Conservation (phyloP, 1,140 invertebrate species). For the Aphelenchoides avenae region DNA sequence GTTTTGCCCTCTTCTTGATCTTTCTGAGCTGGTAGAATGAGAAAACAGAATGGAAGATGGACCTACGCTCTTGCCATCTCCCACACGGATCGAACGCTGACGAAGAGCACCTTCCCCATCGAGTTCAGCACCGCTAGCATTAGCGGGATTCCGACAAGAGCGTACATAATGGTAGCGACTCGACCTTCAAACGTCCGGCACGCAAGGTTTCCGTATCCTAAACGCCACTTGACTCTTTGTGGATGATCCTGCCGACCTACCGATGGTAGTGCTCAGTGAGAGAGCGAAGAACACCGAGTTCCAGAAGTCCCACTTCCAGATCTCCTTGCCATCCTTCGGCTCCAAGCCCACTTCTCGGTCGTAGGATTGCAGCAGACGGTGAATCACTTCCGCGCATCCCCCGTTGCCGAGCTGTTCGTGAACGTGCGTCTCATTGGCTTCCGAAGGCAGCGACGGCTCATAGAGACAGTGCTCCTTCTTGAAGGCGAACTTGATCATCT, state of each 20-base stretch:
- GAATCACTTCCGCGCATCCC: conserved; percentile 1
- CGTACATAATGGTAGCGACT: conserved; percentile 19
- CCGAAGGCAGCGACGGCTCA: not conserved
- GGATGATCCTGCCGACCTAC: conserved; percentile 7
- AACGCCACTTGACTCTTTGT: not conserved
- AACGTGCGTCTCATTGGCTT: not conserved
- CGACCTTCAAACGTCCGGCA: conserved; percentile 20
- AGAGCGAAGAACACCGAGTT: conserved; percentile 31
- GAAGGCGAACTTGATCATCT: not conserved
- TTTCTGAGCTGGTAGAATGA: conserved; percentile 15
- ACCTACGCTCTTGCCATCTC: conserved; percentile 6
- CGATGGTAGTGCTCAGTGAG: conserved; percentile 22
- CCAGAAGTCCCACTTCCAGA: conserved; percentile 26
- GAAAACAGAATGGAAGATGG: conserved; percentile 6
- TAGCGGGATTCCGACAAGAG: conserved; percentile 18
- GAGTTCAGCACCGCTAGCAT: conserved; percentile 18
- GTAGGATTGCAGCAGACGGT: conserved; percentile 14
- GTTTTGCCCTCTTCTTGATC: conserved; percentile 6
- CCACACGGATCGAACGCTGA: conserved; percentile 9
- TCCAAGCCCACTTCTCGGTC: not conserved
- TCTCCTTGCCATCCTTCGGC: conserved; percentile 3
- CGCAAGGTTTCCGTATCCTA: conserved; percentile 23
- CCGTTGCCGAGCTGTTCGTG: not conserved
- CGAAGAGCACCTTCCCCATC: conserved; percentile 16
- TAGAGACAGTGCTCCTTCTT: not conserved